phyloP scores from a whole-genome alignment of 2,797 vertebrate species.

The Oreochromis mossambicus region DNA sequence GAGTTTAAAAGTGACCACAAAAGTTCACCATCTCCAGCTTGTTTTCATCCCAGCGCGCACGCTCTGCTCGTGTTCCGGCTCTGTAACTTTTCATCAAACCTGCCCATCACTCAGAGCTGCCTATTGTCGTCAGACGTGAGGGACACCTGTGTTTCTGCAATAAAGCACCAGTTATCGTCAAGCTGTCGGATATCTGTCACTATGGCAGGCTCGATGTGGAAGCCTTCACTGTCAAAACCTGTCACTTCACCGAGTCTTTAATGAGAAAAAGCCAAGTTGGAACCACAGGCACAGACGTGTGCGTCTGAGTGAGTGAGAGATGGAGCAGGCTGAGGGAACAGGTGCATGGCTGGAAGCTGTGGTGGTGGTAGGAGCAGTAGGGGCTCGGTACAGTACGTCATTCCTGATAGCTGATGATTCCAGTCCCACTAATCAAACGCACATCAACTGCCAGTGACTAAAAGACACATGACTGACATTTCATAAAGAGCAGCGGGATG shows the following conservation, averaged over 20 bases:
- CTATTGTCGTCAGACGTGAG: slow-evolving; percentile 57
- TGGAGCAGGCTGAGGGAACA: slow-evolving; percentile 64
- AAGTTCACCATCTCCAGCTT: slow-evolving; percentile 7
- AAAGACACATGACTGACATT: slow-evolving; percentile 44
- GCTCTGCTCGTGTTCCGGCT: slow-evolving; percentile 28
- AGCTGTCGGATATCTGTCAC: slow-evolving; percentile 69
- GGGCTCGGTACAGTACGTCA: slow-evolving; percentile 60
- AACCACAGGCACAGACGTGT: slow-evolving; percentile 44
- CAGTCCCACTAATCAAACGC: slow-evolving; percentile 65
- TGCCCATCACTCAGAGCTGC: slow-evolving; percentile 47
- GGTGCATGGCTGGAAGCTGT: slow-evolving; percentile 78
- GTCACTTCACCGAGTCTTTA: slow-evolving; percentile 71
- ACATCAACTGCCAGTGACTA: slow-evolving; percentile 50
- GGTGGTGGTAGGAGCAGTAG: slow-evolving; percentile 59
- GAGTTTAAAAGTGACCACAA: slow-evolving; percentile 3
- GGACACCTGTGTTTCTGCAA: slow-evolving; percentile 63
- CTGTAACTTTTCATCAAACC: slow-evolving; percentile 47
- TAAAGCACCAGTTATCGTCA: slow-evolving; percentile 61
- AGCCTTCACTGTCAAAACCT: slow-evolving; percentile 67
- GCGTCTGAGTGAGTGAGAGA: slow-evolving; percentile 9
- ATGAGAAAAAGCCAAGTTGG: slow-evolving; percentile 74
- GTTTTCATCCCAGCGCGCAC: slow-evolving; percentile 4
- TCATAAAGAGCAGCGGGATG: slow-evolving; percentile 42
- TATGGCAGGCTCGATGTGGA: slow-evolving; percentile 59
- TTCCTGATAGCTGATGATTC: slow-evolving; percentile 63